These are phyloP conservation scores for Apolygus lucorum DNA, from an alignment of 1,140 invertebrate species.

Conservation along the genomic window DNA sequence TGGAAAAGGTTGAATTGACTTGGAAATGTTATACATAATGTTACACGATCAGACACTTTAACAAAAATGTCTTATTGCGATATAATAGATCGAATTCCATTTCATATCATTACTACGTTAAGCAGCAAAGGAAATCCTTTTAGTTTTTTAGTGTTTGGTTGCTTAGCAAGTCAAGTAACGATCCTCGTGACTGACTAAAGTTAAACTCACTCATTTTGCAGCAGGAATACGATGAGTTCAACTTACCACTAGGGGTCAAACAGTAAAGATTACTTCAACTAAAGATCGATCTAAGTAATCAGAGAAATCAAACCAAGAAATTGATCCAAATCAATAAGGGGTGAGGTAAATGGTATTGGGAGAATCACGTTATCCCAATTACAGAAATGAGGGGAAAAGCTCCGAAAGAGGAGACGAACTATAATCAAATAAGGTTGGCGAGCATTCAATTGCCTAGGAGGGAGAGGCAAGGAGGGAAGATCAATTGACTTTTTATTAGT, in stretches of 20 bases:
- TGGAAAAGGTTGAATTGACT: too few species aligned
- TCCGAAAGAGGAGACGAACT: neutral
- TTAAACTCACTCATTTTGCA: too few species aligned
- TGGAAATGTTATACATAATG: too few species aligned
- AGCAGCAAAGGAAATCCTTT: too few species aligned
- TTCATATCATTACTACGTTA: too few species aligned
- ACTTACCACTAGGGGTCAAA: neutral
- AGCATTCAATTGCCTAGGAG: constrained; percentile 10
- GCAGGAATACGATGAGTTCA: too few species aligned
- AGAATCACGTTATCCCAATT: constrained; percentile 13
- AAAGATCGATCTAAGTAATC: neutral
- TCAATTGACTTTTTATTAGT: constrained; percentile 15
- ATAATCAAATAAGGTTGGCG: constrained; percentile 8
- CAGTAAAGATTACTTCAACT: neutral
- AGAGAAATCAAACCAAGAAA: neutral
- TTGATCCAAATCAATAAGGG: neutral
- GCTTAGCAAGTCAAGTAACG: too few species aligned
- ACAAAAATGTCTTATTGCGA: too few species aligned
- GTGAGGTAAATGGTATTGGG: constrained; percentile 5
- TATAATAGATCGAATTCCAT: too few species aligned
- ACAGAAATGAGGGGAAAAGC: constrained; percentile 4
- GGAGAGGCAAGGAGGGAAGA: neutral
- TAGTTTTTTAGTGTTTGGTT: too few species aligned
- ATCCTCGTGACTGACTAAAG: too few species aligned
- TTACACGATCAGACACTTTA: too few species aligned